These are phyloP conservation scores for Ascaphus truei DNA, from an alignment of 2,113 vertebrate genomes.

Conservation along the genomic window DNA sequence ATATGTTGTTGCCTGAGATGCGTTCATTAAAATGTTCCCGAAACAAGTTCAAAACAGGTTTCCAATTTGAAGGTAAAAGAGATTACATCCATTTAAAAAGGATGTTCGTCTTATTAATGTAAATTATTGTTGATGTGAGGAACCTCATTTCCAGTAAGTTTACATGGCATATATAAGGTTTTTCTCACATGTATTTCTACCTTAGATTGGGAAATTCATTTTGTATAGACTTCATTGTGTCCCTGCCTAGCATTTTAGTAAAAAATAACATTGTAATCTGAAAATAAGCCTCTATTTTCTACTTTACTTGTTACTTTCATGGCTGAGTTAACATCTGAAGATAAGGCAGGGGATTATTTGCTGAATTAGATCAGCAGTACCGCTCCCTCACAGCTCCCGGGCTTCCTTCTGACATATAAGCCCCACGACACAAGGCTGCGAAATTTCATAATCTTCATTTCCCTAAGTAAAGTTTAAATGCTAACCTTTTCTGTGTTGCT, in stretches of 20 bases:
- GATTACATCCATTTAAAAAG: too few species aligned
- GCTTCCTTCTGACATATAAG: slow-evolving; percentile 7
- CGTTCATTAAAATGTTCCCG: too few species aligned
- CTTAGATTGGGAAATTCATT: not conserved
- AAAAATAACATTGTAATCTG: not conserved
- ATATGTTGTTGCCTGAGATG: too few species aligned
- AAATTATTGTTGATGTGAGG: too few species aligned
- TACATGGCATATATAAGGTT: not conserved
- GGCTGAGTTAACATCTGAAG: slow-evolving; percentile 20
- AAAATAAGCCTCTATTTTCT: slow-evolving; percentile 13
- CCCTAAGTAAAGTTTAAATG: slow-evolving; percentile 34
- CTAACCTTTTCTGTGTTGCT: slow-evolving; percentile 23
- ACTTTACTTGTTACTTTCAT: slow-evolving; percentile 16
- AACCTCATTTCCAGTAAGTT: too few species aligned
- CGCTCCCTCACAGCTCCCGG: not conserved
- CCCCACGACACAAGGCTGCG: slow-evolving; percentile 24
- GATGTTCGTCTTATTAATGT: too few species aligned
- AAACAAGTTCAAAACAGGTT: too few species aligned
- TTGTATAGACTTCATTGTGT: not conserved
- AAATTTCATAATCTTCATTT: slow-evolving; percentile 37
- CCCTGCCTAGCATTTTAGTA: not conserved
- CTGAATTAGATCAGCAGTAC: slow-evolving; percentile 3
- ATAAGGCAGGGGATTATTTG: slow-evolving; percentile 29
- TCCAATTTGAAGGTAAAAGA: too few species aligned
- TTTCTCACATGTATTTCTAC: not conserved